A percentile compares a stretch with the other conserved stretches of the same genome.
Conservation (phyloP, 2,113 vertebrate genomes). For the Lichenostomus cassidix region DNA sequence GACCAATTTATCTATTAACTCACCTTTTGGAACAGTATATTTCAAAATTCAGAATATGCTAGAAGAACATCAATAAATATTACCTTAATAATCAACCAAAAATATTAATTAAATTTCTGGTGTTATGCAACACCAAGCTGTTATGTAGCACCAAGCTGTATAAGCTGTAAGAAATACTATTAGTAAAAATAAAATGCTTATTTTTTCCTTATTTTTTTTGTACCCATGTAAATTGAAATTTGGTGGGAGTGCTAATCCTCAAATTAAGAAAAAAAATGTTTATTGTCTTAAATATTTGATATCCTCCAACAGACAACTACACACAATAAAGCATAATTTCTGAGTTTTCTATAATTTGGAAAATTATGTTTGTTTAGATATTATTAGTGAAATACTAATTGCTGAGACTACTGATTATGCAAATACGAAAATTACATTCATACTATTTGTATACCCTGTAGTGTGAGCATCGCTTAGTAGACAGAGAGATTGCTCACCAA, state of each 20-base stretch:
- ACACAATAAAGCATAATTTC: neutral
- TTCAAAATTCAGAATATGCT: neutral
- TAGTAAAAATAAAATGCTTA: neutral
- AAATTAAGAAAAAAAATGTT: neutral
- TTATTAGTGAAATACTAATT: constrained; percentile 21
- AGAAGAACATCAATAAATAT: neutral
- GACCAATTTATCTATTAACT: neutral
- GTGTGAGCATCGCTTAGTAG: neutral
- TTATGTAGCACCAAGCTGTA: neutral
- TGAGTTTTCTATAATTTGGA: neutral
- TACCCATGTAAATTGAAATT: neutral
- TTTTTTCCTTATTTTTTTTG: neutral
- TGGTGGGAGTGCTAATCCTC: neutral
- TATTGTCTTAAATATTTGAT: neutral
- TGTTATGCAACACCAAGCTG: neutral
- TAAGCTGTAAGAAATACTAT: neutral
- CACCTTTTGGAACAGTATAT: neutral
- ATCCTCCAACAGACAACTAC: neutral
- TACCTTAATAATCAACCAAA: neutral
- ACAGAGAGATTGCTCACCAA: neutral
- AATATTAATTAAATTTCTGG: neutral
- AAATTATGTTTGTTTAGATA: neutral
- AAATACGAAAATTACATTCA: neutral
- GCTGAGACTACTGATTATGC: neutral
- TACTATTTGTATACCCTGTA: neutral